phyloP scores from a whole-genome alignment of 2,888 invertebrate genomes.

The Stenoptilia bipunctidactyla region DNA sequence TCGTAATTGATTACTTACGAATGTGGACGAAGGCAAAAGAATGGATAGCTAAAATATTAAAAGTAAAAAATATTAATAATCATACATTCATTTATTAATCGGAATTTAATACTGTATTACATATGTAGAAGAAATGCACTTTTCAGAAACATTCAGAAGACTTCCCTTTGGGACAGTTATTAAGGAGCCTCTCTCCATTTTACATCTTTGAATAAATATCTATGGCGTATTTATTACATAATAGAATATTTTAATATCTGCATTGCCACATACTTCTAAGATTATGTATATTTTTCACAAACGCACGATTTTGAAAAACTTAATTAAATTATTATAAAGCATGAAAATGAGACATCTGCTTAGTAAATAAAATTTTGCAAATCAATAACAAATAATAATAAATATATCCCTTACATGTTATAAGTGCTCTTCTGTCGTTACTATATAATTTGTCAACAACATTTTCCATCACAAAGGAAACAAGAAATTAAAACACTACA shows the following conservation, averaged over 20 bases:
- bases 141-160: constrained; percentile 91
- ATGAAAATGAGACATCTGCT: constrained; percentile 51
- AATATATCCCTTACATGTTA: constrained; percentile 17
- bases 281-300: constrained; percentile 69
- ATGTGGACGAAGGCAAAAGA: too few species aligned
- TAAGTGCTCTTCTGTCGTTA: constrained; percentile 47
- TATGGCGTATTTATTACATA: constrained; percentile 47
- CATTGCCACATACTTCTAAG: constrained; percentile 72
- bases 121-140: constrained; percentile 88
- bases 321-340: constrained; percentile 48
- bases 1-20: too few species aligned
- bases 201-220: constrained; percentile 53
- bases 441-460: constrained; percentile 67
- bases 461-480: constrained; percentile 63
- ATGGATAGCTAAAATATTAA: too few species aligned
- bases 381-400: constrained; percentile 63
- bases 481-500: constrained; percentile 45
- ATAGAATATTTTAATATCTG: constrained; percentile 62
- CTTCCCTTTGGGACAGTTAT: constrained; percentile 72
- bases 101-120: constrained; percentile 90
- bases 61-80: constrained; percentile 13
- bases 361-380: constrained; percentile 69
- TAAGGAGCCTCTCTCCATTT: constrained; percentile 49
- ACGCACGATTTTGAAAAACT: constrained; percentile 54
- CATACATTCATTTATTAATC: constrained; percentile 71